Conservation (phyloP, 2,888 invertebrate genomes). For the Drosophila eohydei region DNA sequence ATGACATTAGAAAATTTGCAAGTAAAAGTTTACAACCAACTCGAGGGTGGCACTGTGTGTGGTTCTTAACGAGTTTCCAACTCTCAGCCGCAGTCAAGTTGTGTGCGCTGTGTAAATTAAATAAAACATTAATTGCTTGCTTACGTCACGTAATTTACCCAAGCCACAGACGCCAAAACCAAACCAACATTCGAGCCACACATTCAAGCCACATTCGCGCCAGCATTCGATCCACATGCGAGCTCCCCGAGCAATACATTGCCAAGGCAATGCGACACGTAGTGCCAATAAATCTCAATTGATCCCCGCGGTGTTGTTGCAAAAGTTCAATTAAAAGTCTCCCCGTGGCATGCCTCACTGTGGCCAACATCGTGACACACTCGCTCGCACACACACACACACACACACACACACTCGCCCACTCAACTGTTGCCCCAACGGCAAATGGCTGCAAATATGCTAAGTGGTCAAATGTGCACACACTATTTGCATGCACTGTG, state of each 20-base stretch:
- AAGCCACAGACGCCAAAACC: slow-evolving; percentile 14
- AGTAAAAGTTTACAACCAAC: slow-evolving; percentile 38
- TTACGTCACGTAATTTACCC: slow-evolving; percentile 42
- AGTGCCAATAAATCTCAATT: slow-evolving; percentile 79
- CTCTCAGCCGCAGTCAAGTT: slow-evolving; percentile 29
- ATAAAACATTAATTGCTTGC: slow-evolving; percentile 68
- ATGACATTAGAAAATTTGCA: slow-evolving; percentile 59
- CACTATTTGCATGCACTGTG: slow-evolving; percentile 44
- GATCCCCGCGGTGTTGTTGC: slow-evolving; percentile 76
- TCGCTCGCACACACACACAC: not conserved
- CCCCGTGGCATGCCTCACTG: slow-evolving; percentile 44
- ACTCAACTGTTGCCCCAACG: slow-evolving; percentile 29
- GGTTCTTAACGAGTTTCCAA: slow-evolving; percentile 56
- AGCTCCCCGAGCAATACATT: slow-evolving; percentile 25
- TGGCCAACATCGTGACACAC: slow-evolving; percentile 22
- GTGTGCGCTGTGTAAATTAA: slow-evolving; percentile 59
- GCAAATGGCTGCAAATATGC: slow-evolving; percentile 55
- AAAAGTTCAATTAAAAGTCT: slow-evolving; percentile 77
- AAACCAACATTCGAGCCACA: slow-evolving; percentile 20
- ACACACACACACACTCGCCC: slow-evolving; percentile 13
- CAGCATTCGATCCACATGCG: slow-evolving; percentile 9
- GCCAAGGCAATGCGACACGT: slow-evolving; percentile 63
- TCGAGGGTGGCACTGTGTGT: not conserved
- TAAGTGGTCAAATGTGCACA: slow-evolving; percentile 56
- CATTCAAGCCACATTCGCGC: slow-evolving; percentile 9